Evolutionary conservation across 1,140 invertebrate species (phyloP).

Genomic region (Bombus pascuorum): DNA sequence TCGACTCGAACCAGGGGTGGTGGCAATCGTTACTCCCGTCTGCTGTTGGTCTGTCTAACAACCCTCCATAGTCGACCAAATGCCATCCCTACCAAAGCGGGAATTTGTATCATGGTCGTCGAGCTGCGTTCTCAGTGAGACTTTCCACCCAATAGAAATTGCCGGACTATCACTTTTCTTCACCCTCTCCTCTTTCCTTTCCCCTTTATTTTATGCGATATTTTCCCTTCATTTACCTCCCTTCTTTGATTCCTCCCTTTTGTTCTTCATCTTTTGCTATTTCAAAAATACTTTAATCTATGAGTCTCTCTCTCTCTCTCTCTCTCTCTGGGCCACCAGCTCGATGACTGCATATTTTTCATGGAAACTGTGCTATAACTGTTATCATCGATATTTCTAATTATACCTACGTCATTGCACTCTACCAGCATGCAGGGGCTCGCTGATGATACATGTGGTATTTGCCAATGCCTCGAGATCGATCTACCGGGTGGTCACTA

Average conservation of each 20-base stretch:
- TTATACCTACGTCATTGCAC: constrained; percentile 27
- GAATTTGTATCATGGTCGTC: constrained; percentile 15
- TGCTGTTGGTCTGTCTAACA: constrained; percentile 68
- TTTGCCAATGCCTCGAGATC: background rate
- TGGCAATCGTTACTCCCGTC: constrained; percentile 74
- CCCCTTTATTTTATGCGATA: background rate
- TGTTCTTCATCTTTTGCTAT: background rate
- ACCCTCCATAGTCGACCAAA: constrained; percentile 45
- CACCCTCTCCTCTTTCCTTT: background rate
- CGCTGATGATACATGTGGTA: background rate
- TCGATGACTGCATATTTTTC: background rate
- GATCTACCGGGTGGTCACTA: background rate
- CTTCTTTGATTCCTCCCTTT: background rate
- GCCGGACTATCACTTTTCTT: background rate
- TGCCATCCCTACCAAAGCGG: constrained; percentile 29
- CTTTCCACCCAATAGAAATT: constrained; percentile 2
- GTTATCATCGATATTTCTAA: constrained; percentile 23
- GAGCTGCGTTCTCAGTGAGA: background rate
- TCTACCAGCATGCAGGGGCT: background rate
- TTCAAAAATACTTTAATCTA: constrained; percentile 3
- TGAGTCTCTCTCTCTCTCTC: background rate
- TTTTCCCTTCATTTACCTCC: background rate
- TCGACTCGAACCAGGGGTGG: constrained; percentile 38
- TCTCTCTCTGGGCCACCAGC: background rate
- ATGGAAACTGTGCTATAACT: background rate